Conservation (phyloP, 1,140 invertebrate species). For the Antheraea pernyi region DNA sequence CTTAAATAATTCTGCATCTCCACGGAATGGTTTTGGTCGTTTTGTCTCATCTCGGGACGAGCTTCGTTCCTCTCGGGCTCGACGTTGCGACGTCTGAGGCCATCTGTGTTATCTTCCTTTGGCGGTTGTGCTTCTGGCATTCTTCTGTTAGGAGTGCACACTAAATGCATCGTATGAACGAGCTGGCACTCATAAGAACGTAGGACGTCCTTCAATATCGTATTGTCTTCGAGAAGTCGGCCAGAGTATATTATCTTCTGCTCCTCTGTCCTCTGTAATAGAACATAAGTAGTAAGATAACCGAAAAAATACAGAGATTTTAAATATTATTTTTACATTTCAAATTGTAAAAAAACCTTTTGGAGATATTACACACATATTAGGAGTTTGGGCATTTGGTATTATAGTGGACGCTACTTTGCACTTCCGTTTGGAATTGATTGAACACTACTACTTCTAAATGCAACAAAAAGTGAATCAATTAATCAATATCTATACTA, state of each 20-base stretch:
- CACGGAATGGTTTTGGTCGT: conserved; percentile 68
- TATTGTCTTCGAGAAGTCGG: conserved; percentile 88
- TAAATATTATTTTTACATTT: too few relatives aligned
- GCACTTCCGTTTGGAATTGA: too few relatives aligned
- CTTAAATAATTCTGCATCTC: conserved; percentile 72
- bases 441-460: too few relatives aligned
- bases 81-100: conserved; percentile 11
- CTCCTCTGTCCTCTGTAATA: conserved; percentile 84
- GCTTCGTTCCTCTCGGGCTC: conserved; percentile 30
- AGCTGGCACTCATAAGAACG: conserved; percentile 86
- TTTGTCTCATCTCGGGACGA: conserved; percentile 62
- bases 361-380: too few relatives aligned
- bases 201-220: conserved; percentile 89
- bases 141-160: conserved; percentile 82
- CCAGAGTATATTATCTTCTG: conserved; percentile 96
- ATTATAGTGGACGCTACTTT: too few relatives aligned
- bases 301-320: too few relatives aligned
- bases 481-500: too few relatives aligned
- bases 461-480: too few relatives aligned
- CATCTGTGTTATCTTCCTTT: conserved; percentile 4
- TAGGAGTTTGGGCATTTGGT: too few relatives aligned
- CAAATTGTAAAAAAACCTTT: too few relatives aligned
- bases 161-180: conserved; percentile 90
- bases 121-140: conserved; percentile 28
- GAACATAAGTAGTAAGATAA: not conserved